Percentiles rank a stretch among this genome's conserved stretches.
phyloP scores from a whole-genome alignment of 2,888 invertebrate genomes.

The Rotaria magnacalcarata region DNA sequence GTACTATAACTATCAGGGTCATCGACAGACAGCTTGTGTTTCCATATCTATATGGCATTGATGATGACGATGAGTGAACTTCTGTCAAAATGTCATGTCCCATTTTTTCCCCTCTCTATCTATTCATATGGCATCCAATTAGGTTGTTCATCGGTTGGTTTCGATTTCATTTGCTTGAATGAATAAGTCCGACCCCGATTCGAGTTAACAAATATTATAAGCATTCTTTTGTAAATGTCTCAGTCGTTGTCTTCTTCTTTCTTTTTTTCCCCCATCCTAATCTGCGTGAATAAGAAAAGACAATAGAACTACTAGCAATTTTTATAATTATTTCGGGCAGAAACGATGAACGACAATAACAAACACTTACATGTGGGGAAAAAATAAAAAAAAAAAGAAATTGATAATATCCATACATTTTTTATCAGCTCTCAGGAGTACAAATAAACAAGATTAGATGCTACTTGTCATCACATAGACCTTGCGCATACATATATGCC shows the following conservation, averaged over 20 bases:
- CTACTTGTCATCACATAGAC: not conserved
- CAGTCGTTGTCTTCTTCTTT: not conserved
- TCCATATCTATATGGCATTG: not conserved
- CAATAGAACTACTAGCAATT: not conserved
- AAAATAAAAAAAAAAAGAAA: not conserved
- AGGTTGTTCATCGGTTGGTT: slow-evolving; percentile 23
- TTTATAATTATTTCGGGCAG: not conserved
- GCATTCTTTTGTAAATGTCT: not conserved
- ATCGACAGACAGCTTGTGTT: not conserved
- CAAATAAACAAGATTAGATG: not conserved
- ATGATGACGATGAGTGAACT: slow-evolving; percentile 26
- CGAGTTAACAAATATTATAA: not conserved
- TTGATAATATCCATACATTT: not conserved
- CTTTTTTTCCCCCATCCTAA: not conserved
- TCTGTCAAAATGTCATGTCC: slow-evolving; percentile 28
- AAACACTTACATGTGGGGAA: not conserved
- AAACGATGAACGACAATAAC: not conserved
- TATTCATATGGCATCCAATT: not conserved
- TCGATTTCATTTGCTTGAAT: slow-evolving; percentile 28
- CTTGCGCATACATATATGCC: not conserved
- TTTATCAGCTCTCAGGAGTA: not conserved
- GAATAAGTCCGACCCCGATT: not conserved
- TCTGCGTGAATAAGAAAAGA: slow-evolving; percentile 10
- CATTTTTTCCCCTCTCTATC: not conserved
- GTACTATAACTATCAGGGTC: not conserved